Conservation (phyloP, 2,888 invertebrate species). For the Rhagonycha lutea region DNA sequence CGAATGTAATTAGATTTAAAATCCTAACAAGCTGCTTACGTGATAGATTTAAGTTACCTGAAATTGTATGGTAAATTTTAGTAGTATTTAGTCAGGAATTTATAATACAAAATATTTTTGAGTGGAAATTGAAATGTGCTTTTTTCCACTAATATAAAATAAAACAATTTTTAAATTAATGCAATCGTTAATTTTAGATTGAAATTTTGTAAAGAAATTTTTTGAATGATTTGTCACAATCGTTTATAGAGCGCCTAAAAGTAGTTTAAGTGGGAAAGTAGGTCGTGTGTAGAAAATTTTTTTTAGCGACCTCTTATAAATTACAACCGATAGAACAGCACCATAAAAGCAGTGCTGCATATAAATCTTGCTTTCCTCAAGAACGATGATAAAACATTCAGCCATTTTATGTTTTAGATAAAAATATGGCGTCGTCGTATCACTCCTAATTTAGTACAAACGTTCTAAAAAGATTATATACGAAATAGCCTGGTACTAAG, state of each 20-base stretch:
- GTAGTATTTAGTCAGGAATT: neutral
- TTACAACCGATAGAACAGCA: constrained; percentile 18
- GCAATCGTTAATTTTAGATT: neutral
- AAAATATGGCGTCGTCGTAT: constrained; percentile 22
- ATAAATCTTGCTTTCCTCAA: constrained; percentile 25
- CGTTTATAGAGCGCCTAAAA: neutral
- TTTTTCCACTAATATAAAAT: neutral
- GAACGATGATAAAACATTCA: constrained; percentile 26
- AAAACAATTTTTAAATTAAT: too few species aligned
- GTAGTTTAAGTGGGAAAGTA: constrained; percentile 6
- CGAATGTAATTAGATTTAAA: neutral
- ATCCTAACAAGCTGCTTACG: neutral
- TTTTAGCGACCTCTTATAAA: constrained; percentile 15
- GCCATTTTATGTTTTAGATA: constrained; percentile 17
- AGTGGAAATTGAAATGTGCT: neutral
- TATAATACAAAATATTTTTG: constrained; percentile 2
- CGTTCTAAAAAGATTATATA: constrained; percentile 21
- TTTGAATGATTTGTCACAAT: constrained; percentile 8
- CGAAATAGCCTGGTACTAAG: constrained; percentile 14
- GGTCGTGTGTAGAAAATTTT: constrained; percentile 20
- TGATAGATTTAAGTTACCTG: neutral
- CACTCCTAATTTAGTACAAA: constrained; percentile 23
- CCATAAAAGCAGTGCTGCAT: constrained; percentile 17
- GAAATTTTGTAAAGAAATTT: constrained; percentile 8
- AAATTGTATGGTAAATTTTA: neutral